phyloP scores from a whole-genome alignment of 2,888 invertebrate genomes.

The Himalopsyche anomala region DNA sequence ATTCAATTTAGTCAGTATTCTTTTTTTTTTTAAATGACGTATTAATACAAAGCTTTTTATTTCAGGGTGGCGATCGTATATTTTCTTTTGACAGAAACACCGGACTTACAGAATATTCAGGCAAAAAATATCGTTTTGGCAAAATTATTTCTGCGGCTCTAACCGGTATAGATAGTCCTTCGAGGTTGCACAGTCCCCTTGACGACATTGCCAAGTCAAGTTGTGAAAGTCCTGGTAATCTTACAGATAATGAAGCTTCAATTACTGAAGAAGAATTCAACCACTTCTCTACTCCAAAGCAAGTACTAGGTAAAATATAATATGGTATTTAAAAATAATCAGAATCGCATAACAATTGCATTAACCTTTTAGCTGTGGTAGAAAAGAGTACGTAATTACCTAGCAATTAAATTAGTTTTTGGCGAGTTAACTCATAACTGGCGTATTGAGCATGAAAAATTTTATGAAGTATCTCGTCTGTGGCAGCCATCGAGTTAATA shows the following conservation, averaged over 20 bases:
- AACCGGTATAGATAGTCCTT: neutral
- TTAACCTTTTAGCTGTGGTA: no score
- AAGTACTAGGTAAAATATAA: neutral
- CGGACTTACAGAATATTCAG: neutral
- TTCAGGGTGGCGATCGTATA: slow-evolving; percentile 46
- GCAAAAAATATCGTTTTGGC: neutral
- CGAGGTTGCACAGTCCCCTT: neutral
- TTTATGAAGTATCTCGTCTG: no score
- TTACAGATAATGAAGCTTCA: neutral
- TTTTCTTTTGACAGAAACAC: neutral
- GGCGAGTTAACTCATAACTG: no score
- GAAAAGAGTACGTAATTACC: no score
- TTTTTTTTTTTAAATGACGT: no score
- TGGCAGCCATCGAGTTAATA: no score
- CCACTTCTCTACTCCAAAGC: neutral
- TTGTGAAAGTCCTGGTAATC: slow-evolving; percentile 3
- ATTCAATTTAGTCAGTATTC: no score
- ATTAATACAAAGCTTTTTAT: neutral
- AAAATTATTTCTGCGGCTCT: neutral
- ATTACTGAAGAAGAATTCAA: slow-evolving; percentile 15
- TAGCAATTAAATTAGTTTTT: no score
- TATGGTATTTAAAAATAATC: neutral
- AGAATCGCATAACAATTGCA: no score
- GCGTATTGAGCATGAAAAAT: no score
- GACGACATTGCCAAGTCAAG: neutral